Evolutionary conservation across 2,888 invertebrate genomes (phyloP), one percentile per base, ranked within the genome.

Genomic region (Drosophila setosimentum): DNA sequence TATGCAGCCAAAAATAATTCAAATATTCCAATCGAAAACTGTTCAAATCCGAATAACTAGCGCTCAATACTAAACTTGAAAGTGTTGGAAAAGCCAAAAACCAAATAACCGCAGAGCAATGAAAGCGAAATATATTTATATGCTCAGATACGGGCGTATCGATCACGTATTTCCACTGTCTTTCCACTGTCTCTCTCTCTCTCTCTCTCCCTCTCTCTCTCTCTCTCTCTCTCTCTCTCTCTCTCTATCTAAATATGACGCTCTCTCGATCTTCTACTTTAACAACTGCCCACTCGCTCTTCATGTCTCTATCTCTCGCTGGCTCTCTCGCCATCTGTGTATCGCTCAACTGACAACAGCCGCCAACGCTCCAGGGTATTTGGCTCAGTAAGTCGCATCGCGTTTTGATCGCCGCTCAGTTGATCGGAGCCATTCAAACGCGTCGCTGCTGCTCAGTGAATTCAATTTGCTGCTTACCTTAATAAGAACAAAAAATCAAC

Each of bases 341-440:
- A 24, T 2, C 57, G 48, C 45, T 45, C 53, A 27, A 54, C 33
- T 13, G 29, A 33, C 37, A 57, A 50, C 62, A 68, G 68, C 27
- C 40, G 61, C 29, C 33, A 65, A 42, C 27, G 61, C 58, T 62
- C 29, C 37, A 35, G 40, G 62, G 62, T 30, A 80, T 74, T 68
- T 68, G 69, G 76, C 73, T 76, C 63, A 74, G 68, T 71, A 54
- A 67, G 64, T 68, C 67, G 70, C 79, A 69, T 69, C 73, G 67
- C 66, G 68, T 69, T 77, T 76, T 77, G 79, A 80, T 79, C 76
- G 76, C 60, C 79, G 79, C 87, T 91, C 90, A 91, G 90, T 91
- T 87, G 91, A 89, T 90, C 87, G 81, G 82, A 83, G 90, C 78
- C 82, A 79, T 76, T 90, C 80, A 82, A 83, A 83, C 82, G 79